Conservation (phyloP, 2,797 vertebrate species). For the Oceanodroma leucorhoa region DNA sequence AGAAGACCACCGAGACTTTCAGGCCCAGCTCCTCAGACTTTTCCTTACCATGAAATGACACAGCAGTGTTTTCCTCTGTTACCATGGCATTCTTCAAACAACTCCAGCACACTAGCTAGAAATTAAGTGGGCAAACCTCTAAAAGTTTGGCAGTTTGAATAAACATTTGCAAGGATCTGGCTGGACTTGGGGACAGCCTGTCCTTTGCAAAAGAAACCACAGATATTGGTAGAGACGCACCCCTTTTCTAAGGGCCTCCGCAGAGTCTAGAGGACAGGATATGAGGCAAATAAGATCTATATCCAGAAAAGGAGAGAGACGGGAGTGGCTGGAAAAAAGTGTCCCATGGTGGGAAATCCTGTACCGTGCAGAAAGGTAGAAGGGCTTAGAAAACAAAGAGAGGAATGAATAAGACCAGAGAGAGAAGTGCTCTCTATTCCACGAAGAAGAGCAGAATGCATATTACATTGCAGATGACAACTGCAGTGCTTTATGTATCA, state of each 20-base stretch:
- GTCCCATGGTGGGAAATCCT: not conserved
- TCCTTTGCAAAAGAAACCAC: slow-evolving; percentile 34
- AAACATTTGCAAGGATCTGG: slow-evolving; percentile 14
- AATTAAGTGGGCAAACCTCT: slow-evolving; percentile 31
- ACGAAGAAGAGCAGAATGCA: not conserved
- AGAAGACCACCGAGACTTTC: not conserved
- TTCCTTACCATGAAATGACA: not conserved
- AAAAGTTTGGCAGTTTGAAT: slow-evolving; percentile 24
- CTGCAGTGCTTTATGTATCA: not conserved
- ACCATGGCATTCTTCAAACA: slow-evolving; percentile 23
- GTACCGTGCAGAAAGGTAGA: not conserved
- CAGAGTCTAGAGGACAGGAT: not conserved
- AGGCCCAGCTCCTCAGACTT: not conserved
- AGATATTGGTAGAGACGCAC: not conserved
- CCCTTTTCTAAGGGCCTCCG: not conserved
- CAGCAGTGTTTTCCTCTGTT: slow-evolving; percentile 20
- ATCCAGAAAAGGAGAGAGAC: not conserved
- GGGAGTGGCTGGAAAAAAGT: not conserved
- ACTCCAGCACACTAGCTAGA: not conserved
- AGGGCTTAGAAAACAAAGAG: not conserved
- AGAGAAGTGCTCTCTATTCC: not conserved
- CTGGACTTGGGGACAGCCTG: slow-evolving; percentile 7
- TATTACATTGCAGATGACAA: not conserved
- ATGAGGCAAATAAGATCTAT: not conserved
- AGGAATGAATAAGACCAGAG: not conserved